Evolutionary conservation across 1,140 invertebrate species (phyloP).

Genomic region (Drosophila athabasca): DNA sequence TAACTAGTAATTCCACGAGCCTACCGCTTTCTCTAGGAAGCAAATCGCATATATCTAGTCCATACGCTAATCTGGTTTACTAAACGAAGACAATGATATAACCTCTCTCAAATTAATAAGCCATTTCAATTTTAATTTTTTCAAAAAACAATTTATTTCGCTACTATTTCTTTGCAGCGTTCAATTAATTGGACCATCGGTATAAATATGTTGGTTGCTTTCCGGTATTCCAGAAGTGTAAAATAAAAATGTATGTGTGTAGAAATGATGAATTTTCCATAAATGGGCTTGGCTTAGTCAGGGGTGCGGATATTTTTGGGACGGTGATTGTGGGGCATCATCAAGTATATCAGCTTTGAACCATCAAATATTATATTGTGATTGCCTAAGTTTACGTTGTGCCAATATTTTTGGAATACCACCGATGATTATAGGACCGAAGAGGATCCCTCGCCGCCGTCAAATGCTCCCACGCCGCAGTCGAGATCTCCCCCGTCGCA

Average conservation of each 20-base stretch:
- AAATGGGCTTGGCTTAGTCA: conserved; percentile 41
- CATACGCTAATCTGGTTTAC: conserved; percentile 42
- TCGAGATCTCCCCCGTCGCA: conserved; percentile 52
- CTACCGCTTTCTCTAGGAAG: neutral
- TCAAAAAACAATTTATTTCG: conserved; percentile 62
- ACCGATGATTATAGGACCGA: conserved; percentile 50
- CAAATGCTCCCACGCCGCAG: conserved; percentile 43
- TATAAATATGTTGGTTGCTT: conserved; percentile 36
- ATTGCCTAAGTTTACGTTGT: conserved; percentile 2
- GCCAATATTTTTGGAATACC: conserved; percentile 47
- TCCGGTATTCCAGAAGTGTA: conserved; percentile 77
- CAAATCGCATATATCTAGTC: conserved; percentile 7
- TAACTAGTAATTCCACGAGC: neutral
- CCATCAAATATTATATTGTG: conserved; percentile 24
- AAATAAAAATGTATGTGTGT: conserved; percentile 33
- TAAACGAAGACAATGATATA: conserved; percentile 1
- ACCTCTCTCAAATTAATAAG: conserved; percentile 15
- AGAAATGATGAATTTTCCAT: conserved; percentile 64
- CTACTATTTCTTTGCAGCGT: conserved; percentile 8
- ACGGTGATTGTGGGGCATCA: conserved; percentile 32
- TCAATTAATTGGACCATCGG: conserved; percentile 60
- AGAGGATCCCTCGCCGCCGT: conserved; percentile 49
- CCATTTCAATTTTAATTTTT: conserved; percentile 38
- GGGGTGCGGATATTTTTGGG: conserved; percentile 53
- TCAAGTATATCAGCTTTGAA: conserved; percentile 76